Percentiles rank a stretch among this genome's conserved stretches.
Conservation (phyloP, 2,888 invertebrate genomes). For the Pseudanteris insignis region DNA sequence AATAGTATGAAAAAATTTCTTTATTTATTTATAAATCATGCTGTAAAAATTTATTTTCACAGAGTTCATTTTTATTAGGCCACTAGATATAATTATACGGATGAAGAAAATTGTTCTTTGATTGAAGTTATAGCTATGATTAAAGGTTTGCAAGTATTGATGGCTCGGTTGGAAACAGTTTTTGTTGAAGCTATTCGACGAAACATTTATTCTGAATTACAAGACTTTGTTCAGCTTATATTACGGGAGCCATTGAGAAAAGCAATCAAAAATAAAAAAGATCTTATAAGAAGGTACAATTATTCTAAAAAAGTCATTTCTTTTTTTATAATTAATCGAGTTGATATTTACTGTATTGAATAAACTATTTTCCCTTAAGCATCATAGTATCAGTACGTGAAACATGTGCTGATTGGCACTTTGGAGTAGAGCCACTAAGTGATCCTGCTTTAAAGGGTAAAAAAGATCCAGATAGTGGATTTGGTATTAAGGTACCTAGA, state of each 20-base stretch:
- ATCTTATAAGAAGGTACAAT: constrained; percentile 83
- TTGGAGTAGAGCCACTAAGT: constrained; percentile 88
- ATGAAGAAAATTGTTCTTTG: constrained; percentile 96
- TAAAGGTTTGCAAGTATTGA: constrained; percentile 94
- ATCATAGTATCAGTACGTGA: constrained; percentile 97
- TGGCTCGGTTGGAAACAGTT: constrained; percentile 98
- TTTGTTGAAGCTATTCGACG: constrained; percentile 89
- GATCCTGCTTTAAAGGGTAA: constrained; percentile 93
- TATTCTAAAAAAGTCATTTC: no score
- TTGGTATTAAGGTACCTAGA: constrained; percentile 90
- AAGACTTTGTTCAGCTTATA: constrained; percentile 92
- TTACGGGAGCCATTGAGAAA: constrained; percentile 93
- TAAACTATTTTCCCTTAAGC: no score
- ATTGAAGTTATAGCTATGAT: constrained; percentile 99
- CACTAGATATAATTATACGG: constrained; percentile 96
- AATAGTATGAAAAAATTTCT: no score
- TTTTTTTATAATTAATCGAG: no score
- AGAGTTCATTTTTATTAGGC: constrained; percentile 75
- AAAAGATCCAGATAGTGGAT: constrained; percentile 92
- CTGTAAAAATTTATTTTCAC: no score
- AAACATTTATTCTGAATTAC: constrained; percentile 94
- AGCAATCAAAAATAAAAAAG: constrained; percentile 97
- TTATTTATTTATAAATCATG: constrained; percentile 4
- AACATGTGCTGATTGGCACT: constrained; percentile 96
- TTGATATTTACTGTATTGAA: no score